phyloP scores from a whole-genome alignment of 2,797 vertebrate genomes.

The Decapterus maruadsi region DNA sequence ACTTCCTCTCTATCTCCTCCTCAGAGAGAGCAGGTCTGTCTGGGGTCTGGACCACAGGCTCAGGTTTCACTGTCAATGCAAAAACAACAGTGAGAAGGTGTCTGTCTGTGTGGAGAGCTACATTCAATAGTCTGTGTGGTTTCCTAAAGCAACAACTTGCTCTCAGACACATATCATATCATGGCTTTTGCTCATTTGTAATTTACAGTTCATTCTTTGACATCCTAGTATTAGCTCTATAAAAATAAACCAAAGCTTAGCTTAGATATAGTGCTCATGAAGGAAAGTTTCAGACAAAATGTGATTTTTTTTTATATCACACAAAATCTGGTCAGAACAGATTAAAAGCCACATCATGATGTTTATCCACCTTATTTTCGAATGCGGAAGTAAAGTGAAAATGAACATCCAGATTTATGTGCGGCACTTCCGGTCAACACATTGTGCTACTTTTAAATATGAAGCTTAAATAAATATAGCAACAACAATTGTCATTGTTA shows the following conservation, averaged over 20 bases:
- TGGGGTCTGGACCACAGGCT: constrained; percentile 79
- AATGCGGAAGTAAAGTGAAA: no score
- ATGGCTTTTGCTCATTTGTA: background rate
- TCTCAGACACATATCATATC: background rate
- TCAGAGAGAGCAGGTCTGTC: constrained; percentile 88
- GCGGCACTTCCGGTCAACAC: no score
- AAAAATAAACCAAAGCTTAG: background rate
- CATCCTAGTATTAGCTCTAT: background rate
- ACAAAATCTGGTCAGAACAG: background rate
- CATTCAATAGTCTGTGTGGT: background rate
- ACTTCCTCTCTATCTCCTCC: constrained; percentile 94
- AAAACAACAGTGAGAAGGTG: constrained; percentile 7
- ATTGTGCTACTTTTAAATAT: no score
- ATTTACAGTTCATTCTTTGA: background rate
- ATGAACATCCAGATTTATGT: no score
- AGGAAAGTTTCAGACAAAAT: no score
- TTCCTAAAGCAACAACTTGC: background rate
- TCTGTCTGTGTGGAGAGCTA: background rate
- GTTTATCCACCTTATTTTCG: no score
- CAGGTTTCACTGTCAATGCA: constrained; percentile 85
- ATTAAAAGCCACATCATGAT: background rate
- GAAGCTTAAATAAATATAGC: no score
- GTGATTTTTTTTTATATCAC: background rate
- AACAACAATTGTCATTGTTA: no score
- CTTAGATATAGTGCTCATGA: background rate